phyloP scores from a whole-genome alignment of 2,888 invertebrate genomes.

The Brachyptera putata region DNA sequence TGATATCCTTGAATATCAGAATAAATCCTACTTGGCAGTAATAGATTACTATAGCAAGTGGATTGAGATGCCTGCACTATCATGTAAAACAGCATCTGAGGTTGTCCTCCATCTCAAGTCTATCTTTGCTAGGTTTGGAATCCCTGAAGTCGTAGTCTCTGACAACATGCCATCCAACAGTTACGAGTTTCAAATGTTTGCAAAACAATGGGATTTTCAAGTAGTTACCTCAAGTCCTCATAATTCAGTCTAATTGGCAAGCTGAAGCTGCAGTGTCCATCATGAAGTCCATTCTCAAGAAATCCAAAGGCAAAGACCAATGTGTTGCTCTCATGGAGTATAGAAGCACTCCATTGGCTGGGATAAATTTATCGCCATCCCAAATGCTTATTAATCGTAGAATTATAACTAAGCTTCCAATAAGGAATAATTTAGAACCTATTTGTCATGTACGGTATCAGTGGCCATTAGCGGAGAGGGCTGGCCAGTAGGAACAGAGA shows the following conservation, averaged over 20 bases:
- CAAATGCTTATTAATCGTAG: too few species aligned
- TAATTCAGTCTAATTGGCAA: conserved; percentile 14
- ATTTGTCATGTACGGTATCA: too few species aligned
- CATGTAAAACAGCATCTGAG: neutral
- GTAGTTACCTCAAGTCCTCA: neutral
- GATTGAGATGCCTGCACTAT: neutral
- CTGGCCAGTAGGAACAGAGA: too few species aligned
- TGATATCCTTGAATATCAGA: conserved; percentile 14
- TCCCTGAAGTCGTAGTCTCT: neutral
- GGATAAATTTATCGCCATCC: too few species aligned
- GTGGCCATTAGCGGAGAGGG: too few species aligned
- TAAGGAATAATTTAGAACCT: too few species aligned
- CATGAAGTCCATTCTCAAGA: conserved; percentile 15
- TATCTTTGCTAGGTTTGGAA: neutral
- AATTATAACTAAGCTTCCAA: too few species aligned
- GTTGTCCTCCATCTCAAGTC: neutral
- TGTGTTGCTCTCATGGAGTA: too few species aligned
- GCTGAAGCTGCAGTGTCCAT: conserved; percentile 9
- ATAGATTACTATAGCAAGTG: neutral
- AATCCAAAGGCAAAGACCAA: too few species aligned
- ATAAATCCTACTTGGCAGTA: neutral
- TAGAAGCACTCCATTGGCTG: too few species aligned
- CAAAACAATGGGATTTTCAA: neutral
- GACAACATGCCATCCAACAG: conserved; percentile 9
- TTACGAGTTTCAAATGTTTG: neutral